Conservation (phyloP, 2,113 vertebrate genomes). For the Pampusana beccarii region DNA sequence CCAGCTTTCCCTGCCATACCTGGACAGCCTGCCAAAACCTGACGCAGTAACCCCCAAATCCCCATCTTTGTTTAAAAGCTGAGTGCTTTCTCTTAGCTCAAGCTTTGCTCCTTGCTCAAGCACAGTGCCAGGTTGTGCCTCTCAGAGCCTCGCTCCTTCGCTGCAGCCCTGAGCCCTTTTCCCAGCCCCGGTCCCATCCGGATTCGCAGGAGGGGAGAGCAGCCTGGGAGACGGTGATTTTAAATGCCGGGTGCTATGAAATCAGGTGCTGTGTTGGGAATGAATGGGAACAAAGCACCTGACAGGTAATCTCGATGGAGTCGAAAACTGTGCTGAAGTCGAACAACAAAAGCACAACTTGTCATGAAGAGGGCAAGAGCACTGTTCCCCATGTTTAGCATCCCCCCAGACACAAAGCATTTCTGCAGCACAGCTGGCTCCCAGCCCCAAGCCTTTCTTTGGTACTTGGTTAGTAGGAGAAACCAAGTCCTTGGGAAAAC, state of each 20-base stretch:
- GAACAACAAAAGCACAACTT: neutral
- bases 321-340: neutral
- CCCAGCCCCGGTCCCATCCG: neutral
- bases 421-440: neutral
- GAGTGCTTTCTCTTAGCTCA: neutral
- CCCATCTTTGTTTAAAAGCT: neutral
- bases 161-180: neutral
- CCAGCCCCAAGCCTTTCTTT: neutral
- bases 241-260: neutral
- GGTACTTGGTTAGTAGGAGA: neutral
- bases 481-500: neutral
- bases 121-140: neutral
- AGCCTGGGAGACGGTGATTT: neutral
- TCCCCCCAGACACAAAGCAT: neutral
- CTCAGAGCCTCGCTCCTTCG: too few species aligned
- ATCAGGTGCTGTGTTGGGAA: neutral
- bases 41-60: neutral
- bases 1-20: neutral
- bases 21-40: neutral
- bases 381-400: neutral
- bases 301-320: neutral
- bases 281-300: neutral
- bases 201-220: neutral
- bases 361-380: fast-evolving
- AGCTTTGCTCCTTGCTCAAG: neutral